These are phyloP conservation scores for Corbicula japonica DNA, from an alignment of 2,888 invertebrate species.

Conservation along the genomic window DNA sequence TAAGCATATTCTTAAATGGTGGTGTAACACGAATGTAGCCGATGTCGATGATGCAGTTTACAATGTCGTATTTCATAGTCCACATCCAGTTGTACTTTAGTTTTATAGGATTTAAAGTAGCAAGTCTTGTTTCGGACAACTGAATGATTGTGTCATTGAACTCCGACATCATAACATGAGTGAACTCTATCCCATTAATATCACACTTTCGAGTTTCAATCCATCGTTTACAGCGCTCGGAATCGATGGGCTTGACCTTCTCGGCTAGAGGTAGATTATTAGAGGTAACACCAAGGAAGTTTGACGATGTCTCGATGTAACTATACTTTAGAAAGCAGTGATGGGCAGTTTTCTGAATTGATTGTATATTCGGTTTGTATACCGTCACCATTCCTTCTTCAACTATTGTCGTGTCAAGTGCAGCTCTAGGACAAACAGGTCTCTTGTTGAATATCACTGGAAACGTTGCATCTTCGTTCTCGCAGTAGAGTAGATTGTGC, in stretches of 20 bases:
- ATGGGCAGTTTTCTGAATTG: slow-evolving; percentile 14
- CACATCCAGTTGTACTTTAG: neutral
- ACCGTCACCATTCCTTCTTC: slow-evolving; percentile 17
- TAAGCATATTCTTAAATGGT: slow-evolving; percentile 8
- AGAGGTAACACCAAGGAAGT: neutral
- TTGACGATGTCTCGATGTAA: neutral
- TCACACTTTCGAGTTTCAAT: neutral
- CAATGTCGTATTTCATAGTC: slow-evolving; percentile 4
- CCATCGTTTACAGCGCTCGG: neutral
- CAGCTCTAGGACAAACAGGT: slow-evolving; percentile 23
- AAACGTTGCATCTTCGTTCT: slow-evolving; percentile 21
- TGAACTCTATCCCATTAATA: neutral
- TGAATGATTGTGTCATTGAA: neutral
- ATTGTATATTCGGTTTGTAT: slow-evolving; percentile 26
- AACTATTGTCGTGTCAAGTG: slow-evolving; percentile 6
- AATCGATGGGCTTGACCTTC: slow-evolving; percentile 9
- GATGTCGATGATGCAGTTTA: slow-evolving; percentile 19
- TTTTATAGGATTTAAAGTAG: neutral
- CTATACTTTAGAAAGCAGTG: slow-evolving; percentile 9
- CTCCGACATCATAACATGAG: neutral
- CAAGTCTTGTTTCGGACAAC: neutral
- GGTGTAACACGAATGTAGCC: slow-evolving; percentile 20
- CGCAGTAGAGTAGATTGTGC: slow-evolving; percentile 3
- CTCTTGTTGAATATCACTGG: slow-evolving; percentile 30
- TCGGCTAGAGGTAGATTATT: neutral